A percentile compares a stretch with the other conserved stretches of the same genome.
Conservation (phyloP, 2,888 invertebrate species). For the Noctua janthe region DNA sequence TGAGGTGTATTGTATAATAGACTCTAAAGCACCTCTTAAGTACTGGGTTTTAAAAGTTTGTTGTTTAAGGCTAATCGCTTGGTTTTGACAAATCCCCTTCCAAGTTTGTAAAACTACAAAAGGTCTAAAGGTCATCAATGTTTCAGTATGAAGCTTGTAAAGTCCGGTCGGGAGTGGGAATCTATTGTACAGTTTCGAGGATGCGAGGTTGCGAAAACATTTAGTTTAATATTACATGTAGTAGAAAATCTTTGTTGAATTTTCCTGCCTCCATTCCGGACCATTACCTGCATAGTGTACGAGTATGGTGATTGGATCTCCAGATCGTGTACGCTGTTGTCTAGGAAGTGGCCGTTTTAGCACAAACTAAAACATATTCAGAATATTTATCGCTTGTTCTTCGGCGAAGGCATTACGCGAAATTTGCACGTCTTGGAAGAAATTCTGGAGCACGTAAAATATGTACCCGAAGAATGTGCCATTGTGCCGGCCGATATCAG, state of each 20-base stretch:
- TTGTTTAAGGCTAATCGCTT: slow-evolving; percentile 8
- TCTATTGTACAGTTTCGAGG: slow-evolving; percentile 51
- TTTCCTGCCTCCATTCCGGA: slow-evolving; percentile 25
- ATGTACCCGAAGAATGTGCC: slow-evolving; percentile 63
- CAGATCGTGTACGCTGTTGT: slow-evolving; percentile 23
- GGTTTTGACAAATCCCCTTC: slow-evolving; percentile 26
- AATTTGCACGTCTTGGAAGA: slow-evolving; percentile 61
- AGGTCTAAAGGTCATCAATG: slow-evolving; percentile 41
- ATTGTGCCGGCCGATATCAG: slow-evolving; percentile 53
- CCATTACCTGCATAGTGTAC: slow-evolving; percentile 57
- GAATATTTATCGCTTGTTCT: slow-evolving; percentile 52
- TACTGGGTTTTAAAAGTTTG: slow-evolving; percentile 1
- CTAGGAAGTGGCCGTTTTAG: slow-evolving; percentile 14
- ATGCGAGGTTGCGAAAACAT: slow-evolving; percentile 52
- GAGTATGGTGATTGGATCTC: slow-evolving; percentile 40
- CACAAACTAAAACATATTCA: slow-evolving; percentile 23
- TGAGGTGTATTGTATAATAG: background rate
- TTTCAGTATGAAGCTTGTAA: slow-evolving; percentile 41
- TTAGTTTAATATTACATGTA: slow-evolving; percentile 51
- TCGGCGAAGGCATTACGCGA: slow-evolving; percentile 46
- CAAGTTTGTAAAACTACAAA: slow-evolving; percentile 28
- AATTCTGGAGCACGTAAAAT: slow-evolving; percentile 64
- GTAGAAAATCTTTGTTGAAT: slow-evolving; percentile 54
- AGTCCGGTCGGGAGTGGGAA: slow-evolving; percentile 47
- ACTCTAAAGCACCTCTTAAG: background rate